Evolutionary conservation across 2,888 invertebrate genomes (phyloP), one percentile per base, ranked within the genome.

Genomic region (Papilio protenor): DNA sequence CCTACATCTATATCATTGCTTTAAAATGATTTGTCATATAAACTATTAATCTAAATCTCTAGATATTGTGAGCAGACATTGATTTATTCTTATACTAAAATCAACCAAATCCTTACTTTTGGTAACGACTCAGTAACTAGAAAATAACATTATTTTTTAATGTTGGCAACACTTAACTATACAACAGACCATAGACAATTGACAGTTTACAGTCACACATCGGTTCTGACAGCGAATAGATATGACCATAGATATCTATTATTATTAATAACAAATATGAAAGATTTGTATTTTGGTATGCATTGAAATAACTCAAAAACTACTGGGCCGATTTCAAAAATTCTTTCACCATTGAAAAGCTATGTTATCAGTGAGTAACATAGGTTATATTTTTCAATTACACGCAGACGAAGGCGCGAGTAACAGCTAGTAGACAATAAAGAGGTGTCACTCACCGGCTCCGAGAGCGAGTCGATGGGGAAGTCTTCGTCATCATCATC

Each of bases 401-500:
- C 33, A 33, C 33, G 33, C 3, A 40, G 8, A 40, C 40, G 40
- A 40, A 40, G 40, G 3, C 0, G 40, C 40, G 40, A 40, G 40
- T 40, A 40, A 40, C 8, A 40, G 40, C 8, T 40, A 40, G 40
- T 23, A 33, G 40, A 69, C 21, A 18, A 73, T 40, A 27, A 27
- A 47, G 64, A 70, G 27, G 61, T 72, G 45, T 55, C 80, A 87
- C 93, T 92, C 83, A 93, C 93, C 85, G 87, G 81, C 79, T 90
- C 91, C 0, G 89, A 86, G 12, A 81, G 86, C 75, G 85, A 82
- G 75, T 89, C 90, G 77, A 88, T 85, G 79, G 85, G 86, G 14
- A 85, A 84, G 83, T 90, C 90, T 49, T 90, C 90, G 64, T 92
- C 89, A 52, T 91, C 91, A 6, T 88, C 87, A 59, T 84, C 88